Base-by-base conservation (phyloP, 2,797 vertebrate species). In the Enteromius mattozi region DNA sequence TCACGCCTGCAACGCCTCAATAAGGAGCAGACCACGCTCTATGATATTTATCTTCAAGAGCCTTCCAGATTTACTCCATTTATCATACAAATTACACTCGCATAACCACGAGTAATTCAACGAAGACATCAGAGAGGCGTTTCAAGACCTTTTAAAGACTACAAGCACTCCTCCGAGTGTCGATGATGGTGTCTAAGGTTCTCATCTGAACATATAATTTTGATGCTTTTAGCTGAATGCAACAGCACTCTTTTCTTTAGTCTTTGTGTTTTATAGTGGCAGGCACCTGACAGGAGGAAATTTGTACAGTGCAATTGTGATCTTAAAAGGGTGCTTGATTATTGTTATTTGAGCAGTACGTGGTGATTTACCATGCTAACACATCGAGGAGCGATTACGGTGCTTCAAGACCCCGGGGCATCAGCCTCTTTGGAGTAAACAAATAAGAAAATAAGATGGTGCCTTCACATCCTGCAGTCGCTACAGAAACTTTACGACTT, bases 171-270 rank as follows among this genome's bases (percentile, higher is more conserved):
- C 12, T 81, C 2, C 42, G 37, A 59, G 35, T 59, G 68, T 71
- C 9, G 71, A 30, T 83, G 71, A 83, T 76, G 76, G 59, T 83
- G 71, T 83, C 54, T 27, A 24, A 37, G 14, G 3, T 66, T 75
- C 59, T 51, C 3, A 14, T 76, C 61, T 75, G 45, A 77, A 83
- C 81, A 77, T 76, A 54, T 83, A 30, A 83, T 83, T 83, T 27
- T 33, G 6, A 83, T 56, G 72, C 72, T 83, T 77, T 83, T 83
- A 83, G 33, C 56, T 66, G 35, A 66, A 65, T 7, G 21, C 42
- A 65, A 37, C 6, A 27, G 54, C 4, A 2, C 12, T 51, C 21
- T 51, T 82, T 80, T 27, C 65, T 70, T 70, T 66, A 24, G 17
- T 21, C 40, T 82, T 70, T 70, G 35, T 27, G 37, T 42, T 70